Evolutionary conservation across 2,797 vertebrate genomes (phyloP).

Genomic region (Philypnodon macrostomus): DNA sequence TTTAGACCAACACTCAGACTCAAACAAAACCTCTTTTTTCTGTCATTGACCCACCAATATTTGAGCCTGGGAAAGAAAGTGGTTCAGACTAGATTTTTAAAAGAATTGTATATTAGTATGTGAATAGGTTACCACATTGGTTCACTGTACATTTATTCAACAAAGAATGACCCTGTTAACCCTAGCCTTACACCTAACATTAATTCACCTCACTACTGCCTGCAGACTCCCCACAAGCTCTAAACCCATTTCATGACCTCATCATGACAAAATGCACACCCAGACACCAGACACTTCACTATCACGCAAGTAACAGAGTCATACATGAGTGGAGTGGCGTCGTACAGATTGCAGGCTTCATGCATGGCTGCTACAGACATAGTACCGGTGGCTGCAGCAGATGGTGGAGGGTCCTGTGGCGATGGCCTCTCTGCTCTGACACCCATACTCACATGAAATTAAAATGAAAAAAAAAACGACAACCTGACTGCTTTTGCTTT

Average conservation of each 20-base stretch:
- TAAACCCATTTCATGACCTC: not conserved
- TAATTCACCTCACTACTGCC: not conserved
- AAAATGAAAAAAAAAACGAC: slow-evolving; percentile 33
- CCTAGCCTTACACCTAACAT: slow-evolving; percentile 3
- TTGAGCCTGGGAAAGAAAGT: no score
- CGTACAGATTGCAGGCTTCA: slow-evolving; percentile 70
- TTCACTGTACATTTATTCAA: not conserved
- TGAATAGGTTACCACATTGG: not conserved
- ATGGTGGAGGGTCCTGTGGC: slow-evolving; percentile 70
- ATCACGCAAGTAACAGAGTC: slow-evolving; percentile 11
- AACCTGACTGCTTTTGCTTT: slow-evolving; percentile 47
- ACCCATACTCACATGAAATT: slow-evolving; percentile 63
- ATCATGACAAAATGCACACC: no score
- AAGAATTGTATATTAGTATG: not conserved
- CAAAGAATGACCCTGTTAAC: slow-evolving; percentile 4
- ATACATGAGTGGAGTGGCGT: slow-evolving; percentile 50
- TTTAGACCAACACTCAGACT: no score
- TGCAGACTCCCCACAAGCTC: not conserved
- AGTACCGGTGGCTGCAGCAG: slow-evolving; percentile 64
- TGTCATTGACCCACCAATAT: no score
- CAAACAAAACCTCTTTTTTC: no score
- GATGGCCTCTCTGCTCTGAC: slow-evolving; percentile 55
- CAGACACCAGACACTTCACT: slow-evolving; percentile 14
- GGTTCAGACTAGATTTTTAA: no score
- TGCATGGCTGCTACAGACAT: slow-evolving; percentile 66